A percentile compares a stretch with the other conserved stretches of the same genome.
Evolutionary conservation across 2,113 vertebrate genomes (phyloP).

Genomic region (Dryoscopus gambensis): DNA sequence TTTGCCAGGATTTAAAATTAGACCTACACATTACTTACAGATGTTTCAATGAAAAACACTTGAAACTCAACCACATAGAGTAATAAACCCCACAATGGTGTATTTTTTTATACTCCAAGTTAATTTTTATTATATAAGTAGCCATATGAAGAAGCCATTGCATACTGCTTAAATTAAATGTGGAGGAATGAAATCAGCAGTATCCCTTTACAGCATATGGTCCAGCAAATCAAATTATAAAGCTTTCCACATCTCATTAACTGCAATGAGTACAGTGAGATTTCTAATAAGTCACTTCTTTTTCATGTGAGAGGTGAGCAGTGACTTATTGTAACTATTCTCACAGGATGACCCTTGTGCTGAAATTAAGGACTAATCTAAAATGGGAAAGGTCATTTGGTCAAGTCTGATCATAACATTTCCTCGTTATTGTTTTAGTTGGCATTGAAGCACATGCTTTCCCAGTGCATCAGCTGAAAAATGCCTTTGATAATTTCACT

Average conservation of each 20-base stretch:
- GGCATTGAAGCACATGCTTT: conserved; percentile 76
- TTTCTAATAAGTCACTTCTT: conserved; percentile 82
- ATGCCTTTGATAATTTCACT: conserved; percentile 80
- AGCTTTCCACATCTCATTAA: conserved; percentile 88
- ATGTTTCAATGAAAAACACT: conserved; percentile 86
- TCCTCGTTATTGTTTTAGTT: conserved; percentile 79
- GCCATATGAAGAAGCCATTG: conserved; percentile 84
- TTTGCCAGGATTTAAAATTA: conserved; percentile 85
- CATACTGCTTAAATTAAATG: conserved; percentile 85
- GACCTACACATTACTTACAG: conserved; percentile 88
- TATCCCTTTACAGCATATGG: conserved; percentile 83
- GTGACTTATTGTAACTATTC: conserved; percentile 78
- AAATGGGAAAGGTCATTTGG: conserved; percentile 80
- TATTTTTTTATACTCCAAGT: conserved; percentile 79
- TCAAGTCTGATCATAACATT: conserved; percentile 79
- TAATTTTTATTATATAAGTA: conserved; percentile 93
- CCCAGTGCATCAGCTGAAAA: conserved; percentile 72
- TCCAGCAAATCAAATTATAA: conserved; percentile 85
- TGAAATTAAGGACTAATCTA: conserved; percentile 81
- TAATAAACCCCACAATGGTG: conserved; percentile 89
- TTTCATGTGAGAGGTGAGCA: conserved; percentile 77
- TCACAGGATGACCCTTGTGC: conserved; percentile 75
- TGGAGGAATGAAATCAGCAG: conserved; percentile 84
- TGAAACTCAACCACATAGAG: conserved; percentile 87
- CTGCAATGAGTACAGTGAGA: conserved; percentile 82